Base-by-base conservation (phyloP, 2,797 vertebrate species). In the Diceros bicornis region DNA sequence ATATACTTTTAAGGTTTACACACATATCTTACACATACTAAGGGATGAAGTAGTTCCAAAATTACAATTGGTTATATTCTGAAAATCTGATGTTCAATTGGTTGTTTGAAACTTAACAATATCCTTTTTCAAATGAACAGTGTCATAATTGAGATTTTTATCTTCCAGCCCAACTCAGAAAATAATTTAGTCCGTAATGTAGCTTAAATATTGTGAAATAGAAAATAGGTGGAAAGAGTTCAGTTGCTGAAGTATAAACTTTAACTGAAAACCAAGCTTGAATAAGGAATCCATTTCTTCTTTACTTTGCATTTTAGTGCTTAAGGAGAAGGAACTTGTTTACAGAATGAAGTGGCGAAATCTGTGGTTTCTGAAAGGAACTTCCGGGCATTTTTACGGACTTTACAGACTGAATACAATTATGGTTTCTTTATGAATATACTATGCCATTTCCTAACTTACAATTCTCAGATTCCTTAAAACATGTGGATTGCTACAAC, bases 31-130 rank as follows among this genome's bases (percentile, higher is more conserved):
- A 86, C 66, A 68, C 27, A 61, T 55, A 86, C 37, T 55, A 85
- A 50, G 2, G 14, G 84, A 47, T 18, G 41, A 44, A 89, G n/a
- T 64, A 90, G 20, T 84, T 92, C 23, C n/a, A 18, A 93, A 90
- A 78, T 59, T 75, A 66, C 11, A 82, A 59, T 61, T 77, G 27
- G 17, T 91, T 52, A 66, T 81, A 89, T 47, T 91, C 52, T 91
- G 9, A 74, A 97, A 90, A 37, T 84, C 62, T 81, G 13, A 34
- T 57, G 8, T 74, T 82, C 85, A 81, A 17, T 50, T 89, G 16
- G 23, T 82, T 94, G 8, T 74, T 96, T 87, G 69, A 92, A 96
- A 96, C 47, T 92, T 69, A 84, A 84, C 41, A 64, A 25, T 16
- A 71, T 37, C 16, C 7, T 82, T 84, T 93, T 66, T 88, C 27